Evolutionary conservation across 2,888 invertebrate genomes (phyloP).

Genomic region (Danaus chrysippus): DNA sequence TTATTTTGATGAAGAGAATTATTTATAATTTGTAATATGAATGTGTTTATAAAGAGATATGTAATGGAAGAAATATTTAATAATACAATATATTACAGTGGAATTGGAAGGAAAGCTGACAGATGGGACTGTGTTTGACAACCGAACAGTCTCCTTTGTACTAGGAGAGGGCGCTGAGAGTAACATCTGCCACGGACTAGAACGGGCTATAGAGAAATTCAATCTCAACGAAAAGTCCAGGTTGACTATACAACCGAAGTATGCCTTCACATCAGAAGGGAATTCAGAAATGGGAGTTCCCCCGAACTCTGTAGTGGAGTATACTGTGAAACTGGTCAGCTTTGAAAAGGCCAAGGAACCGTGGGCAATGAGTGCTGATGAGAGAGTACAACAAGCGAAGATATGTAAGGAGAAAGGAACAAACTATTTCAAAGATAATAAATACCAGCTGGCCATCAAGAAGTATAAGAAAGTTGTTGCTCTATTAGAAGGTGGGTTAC

Average conservation of each 20-base stretch:
- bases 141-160: conserved; percentile 88
- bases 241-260: conserved; percentile 85
- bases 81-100: conserved; percentile 76
- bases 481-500: conserved; percentile 71
- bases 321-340: conserved; percentile 87
- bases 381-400: conserved; percentile 90
- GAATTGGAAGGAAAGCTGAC: conserved; percentile 78
- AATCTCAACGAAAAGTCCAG: conserved; percentile 87
- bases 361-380: conserved; percentile 89
- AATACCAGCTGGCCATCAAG: conserved; percentile 88
- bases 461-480: conserved; percentile 90
- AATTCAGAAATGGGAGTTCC: conserved; percentile 86
- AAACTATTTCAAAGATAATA: conserved; percentile 89
- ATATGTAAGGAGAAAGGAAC: conserved; percentile 95
- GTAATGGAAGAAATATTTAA: background rate
- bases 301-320: conserved; percentile 87
- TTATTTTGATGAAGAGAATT: too few relatives aligned
- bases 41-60: too few relatives aligned
- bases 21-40: too few relatives aligned
- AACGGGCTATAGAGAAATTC: conserved; percentile 89
- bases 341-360: conserved; percentile 90
- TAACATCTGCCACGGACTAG: conserved; percentile 89
- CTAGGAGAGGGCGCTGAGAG: conserved; percentile 91
- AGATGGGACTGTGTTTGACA: conserved; percentile 87
- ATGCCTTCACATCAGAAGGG: conserved; percentile 88